These are phyloP conservation scores for Rhabdornis inornatus DNA, from an alignment of 2,113 vertebrate species.

Conservation along the genomic window DNA sequence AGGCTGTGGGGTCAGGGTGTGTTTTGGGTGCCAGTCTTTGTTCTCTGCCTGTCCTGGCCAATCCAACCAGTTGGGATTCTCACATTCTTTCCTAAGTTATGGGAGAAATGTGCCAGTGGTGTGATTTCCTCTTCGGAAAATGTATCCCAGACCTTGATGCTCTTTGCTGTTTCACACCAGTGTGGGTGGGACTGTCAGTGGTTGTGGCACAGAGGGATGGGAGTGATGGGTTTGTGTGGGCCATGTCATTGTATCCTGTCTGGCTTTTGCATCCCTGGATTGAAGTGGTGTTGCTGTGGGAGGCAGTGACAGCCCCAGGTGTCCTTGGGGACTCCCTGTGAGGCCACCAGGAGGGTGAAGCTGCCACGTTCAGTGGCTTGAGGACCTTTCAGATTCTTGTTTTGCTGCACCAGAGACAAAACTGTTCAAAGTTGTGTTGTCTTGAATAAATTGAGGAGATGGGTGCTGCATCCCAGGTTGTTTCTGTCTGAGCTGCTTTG, in stretches of 20 bases:
- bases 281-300: neutral
- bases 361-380: neutral
- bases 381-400: neutral
- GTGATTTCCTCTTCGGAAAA: neutral
- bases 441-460: neutral
- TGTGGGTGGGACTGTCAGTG: neutral
- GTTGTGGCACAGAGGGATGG: neutral
- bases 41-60: neutral
- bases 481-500: neutral
- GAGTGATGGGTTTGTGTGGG: neutral
- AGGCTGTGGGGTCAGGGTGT: neutral
- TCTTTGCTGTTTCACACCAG: neutral
- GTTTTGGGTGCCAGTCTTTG: neutral
- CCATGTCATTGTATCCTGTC: neutral
- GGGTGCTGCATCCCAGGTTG: neutral
- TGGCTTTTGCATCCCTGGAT: neutral
- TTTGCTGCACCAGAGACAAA: neutral
- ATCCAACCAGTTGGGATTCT: neutral
- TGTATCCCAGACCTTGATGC: neutral
- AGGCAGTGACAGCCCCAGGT: neutral
- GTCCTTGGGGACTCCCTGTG: neutral
- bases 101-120: neutral
- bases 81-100: rapidly evolving
- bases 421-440: neutral
- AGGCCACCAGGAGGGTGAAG: neutral